Evolutionary conservation across 2,113 vertebrate genomes (phyloP), one percentile per base, ranked within the genome.

Genomic region (Channa argus): DNA sequence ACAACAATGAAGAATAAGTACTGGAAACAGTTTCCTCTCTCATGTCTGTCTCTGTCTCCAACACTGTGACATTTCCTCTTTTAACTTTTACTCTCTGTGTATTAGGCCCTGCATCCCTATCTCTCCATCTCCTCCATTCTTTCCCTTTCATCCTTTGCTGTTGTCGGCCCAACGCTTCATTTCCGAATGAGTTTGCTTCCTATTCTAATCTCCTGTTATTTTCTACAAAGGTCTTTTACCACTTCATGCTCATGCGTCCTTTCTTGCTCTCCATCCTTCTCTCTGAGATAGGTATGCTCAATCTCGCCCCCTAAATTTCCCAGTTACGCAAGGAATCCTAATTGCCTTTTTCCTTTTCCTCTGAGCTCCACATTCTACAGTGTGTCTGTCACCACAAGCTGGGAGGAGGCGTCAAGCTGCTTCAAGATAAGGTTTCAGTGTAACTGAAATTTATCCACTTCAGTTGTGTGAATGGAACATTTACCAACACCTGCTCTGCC

Each of bases 141-240:
- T 81, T 84, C 72, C 80, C 79, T 83, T 85, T 82, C 77, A 88
- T 89, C 79, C 74, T 79, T 73, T 88, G 90, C 84, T 78, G 80
- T 71, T 84, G 71, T 74, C 58, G 15, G 15, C 66, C 72, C 58
- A 24, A 84, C 34, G 81, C 81, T 85, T 84, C 63, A 43, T 80
- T 89, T 86, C 68, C 88, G 58, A 86, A 87, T 88, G 88, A 66
- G 24, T 86, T 74, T 38, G 49, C 89, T 93, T 93, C 93, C 92
- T 89, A 81, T 82, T 10, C 67, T 93, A 92, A 95, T 94, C 93
- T 93, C 74, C 54, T 86, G 87, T 86, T 90, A 86, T 92, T 94
- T 93, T 89, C 89, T 84, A 86, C 78, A 76, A 84, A 78, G 80
- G 75, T 65, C 80, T 82, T 71, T 75, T 38, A 56, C 54, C n/a